Evolutionary conservation across 2,113 vertebrate genomes (phyloP), one percentile per base, ranked within the genome.

Genomic region (Solenodon paradoxus): DNA sequence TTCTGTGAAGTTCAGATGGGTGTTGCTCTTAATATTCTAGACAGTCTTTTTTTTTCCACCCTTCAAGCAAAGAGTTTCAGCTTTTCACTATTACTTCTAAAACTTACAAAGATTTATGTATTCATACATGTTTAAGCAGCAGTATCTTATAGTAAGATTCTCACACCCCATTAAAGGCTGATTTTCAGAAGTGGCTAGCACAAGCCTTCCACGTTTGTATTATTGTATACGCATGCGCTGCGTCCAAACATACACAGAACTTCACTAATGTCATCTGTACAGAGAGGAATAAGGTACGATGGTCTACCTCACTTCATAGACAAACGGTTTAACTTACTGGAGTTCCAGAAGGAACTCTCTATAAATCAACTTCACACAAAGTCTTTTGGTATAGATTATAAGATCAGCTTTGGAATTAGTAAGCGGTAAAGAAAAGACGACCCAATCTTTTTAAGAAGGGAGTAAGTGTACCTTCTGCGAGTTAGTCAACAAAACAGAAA

Each of bases 1-100:
- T 83, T 95, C 90, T 90, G 71, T 95, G 77, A 96, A 87, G 93
- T 93, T 94, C 84, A 88, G 87, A 96, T 77, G 80, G 51, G 59
- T 95, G 59, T 75, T 90, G 57, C 35, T 92, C 64, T 95, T 92
- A 38, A 93, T 90, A 94, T 96, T 90, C 80, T 45, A 28, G 47
- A 68, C 75, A 83, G 77, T 40, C 4, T 32, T 63, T 40, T 75
- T 71, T n/a, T 89, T 28, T 38, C n/a, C n/a, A 47, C 64, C 32
- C n/a, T 82, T 81, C 30, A 64, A 82, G 42, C 51, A 96, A 94
- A 94, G 95, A 96, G 84, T 95, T 95, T 88, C 53, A 92, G 30
- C 90, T 53, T 92, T 92, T 57, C 11, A 90, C 42, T 42, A 84
- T 86, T 96, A 88, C 81, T 63, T 91, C 57, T 59, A 79, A 78